Evolutionary conservation across 2,888 invertebrate species (phyloP).

Genomic region (Tuberolachnus salignus): DNA sequence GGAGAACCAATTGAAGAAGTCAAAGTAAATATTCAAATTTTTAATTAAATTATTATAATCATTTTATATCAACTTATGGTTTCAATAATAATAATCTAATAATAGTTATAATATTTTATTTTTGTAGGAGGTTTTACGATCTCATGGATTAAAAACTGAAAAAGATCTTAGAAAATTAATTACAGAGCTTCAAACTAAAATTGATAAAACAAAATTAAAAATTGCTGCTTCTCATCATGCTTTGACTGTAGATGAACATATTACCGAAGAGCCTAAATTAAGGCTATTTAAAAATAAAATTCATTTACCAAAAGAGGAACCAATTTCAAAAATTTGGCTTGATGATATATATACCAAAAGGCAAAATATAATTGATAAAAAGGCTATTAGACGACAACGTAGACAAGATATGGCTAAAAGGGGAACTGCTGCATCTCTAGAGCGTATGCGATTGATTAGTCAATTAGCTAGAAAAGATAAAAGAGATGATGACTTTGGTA

Average conservation of each 20-base stretch:
- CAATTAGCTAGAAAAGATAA: slow-evolving; percentile 81
- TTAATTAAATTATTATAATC: neutral
- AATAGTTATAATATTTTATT: slow-evolving; percentile 42
- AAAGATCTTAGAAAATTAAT: slow-evolving; percentile 82
- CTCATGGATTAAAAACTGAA: slow-evolving; percentile 76
- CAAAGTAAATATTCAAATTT: slow-evolving; percentile 60
- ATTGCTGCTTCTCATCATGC: slow-evolving; percentile 72
- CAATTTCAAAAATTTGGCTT: slow-evolving; percentile 68
- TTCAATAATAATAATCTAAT: too few species aligned
- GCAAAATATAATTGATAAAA: slow-evolving; percentile 77
- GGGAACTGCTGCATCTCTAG: slow-evolving; percentile 89
- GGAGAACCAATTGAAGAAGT: slow-evolving; percentile 74
- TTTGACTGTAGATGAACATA: slow-evolving; percentile 62
- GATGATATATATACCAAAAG: slow-evolving; percentile 67
- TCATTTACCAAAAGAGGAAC: slow-evolving; percentile 64
- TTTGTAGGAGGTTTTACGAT: slow-evolving; percentile 72
- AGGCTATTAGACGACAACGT: slow-evolving; percentile 77
- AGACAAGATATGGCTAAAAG: slow-evolving; percentile 87
- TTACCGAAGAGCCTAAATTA: slow-evolving; percentile 63
- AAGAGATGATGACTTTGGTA: slow-evolving; percentile 86
- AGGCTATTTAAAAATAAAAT: slow-evolving; percentile 63
- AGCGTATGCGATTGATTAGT: slow-evolving; percentile 92
- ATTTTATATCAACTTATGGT: neutral
- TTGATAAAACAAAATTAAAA: slow-evolving; percentile 79
- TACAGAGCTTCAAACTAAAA: slow-evolving; percentile 71